These are phyloP conservation scores for Drosophila rufa DNA, from an alignment of 1,140 invertebrate species.

Conservation along the genomic window DNA sequence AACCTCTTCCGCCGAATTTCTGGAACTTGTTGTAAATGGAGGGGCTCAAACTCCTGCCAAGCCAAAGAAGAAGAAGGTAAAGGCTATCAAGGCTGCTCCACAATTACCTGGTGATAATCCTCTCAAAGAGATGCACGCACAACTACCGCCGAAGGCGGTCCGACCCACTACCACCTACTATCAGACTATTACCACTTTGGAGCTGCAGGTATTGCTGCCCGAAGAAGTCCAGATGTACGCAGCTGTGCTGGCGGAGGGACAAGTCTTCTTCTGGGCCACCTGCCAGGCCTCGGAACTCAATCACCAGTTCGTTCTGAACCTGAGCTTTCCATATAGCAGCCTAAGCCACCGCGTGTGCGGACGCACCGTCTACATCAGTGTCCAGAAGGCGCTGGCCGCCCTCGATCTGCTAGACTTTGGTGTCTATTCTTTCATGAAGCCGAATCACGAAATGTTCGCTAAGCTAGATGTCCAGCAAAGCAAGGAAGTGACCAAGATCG, in stretches of 20 bases:
- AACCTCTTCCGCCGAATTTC: background rate
- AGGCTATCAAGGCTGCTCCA: background rate
- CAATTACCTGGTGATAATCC: no score
- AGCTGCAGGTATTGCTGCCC: slow-evolving; percentile 34
- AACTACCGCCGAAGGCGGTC: background rate
- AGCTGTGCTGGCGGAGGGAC: background rate
- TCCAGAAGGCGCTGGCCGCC: slow-evolving; percentile 13
- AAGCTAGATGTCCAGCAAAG: slow-evolving; percentile 10
- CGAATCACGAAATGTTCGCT: slow-evolving; percentile 43
- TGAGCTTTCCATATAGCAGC: slow-evolving; percentile 5
- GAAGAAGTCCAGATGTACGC: slow-evolving; percentile 16
- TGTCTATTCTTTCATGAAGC: slow-evolving; percentile 50
- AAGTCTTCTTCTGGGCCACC: slow-evolving; percentile 33
- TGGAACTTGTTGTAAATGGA: background rate
- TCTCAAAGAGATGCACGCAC: background rate
- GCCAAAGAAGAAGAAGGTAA: background rate
- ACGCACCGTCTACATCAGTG: slow-evolving; percentile 47
- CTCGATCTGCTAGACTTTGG: slow-evolving; percentile 37
- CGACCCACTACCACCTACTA: slow-evolving; percentile 42
- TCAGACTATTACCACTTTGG: slow-evolving; percentile 35
- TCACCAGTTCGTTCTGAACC: slow-evolving; percentile 49
- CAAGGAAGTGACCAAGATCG: no score
- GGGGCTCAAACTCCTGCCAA: background rate
- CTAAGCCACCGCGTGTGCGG: slow-evolving; percentile 24
- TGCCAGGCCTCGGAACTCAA: background rate